Base-by-base conservation (phyloP, 2,888 invertebrate species). In the Callyntrura guangdongensis region DNA sequence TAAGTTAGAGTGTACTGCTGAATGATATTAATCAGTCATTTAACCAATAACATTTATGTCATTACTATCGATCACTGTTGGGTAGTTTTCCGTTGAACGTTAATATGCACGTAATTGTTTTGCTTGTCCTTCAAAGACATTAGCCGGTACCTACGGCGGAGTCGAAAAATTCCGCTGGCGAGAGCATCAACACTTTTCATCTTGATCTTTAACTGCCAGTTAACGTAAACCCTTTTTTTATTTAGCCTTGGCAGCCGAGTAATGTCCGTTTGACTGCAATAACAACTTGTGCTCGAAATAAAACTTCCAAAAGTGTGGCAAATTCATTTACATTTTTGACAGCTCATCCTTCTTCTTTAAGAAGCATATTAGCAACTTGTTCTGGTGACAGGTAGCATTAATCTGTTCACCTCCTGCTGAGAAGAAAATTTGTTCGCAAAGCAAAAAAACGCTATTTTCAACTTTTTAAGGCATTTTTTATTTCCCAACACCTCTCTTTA, bases 81-180 rank as follows among this genome's bases (percentile, higher is more conserved):
- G 56, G 77, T 56, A 25, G 12, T 77, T 77, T 77, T 77, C 77
- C 77, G 22, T 77, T 77, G n/a, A 53, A 6, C 22, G 47, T n/a
- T 22, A 12, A 49, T 20, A 47, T 17, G 12, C 36, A 25, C 27
- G 17, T 69, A 25, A 11, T 27, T 69, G 11, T 22, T n/a, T 36
- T 74, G 17, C 9, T 47, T 20, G 47, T 17, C 47, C 74, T 74
- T 74, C 74, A 49, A 74, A 20, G 47, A 17, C 45, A 74, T 74
- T 47, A 74, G 47, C 74, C 45, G 47, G 47, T 49, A 12, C 74
- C 74, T 74, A 20, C 17, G 74, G 74, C 45, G 14, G 17, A 6
- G 47, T 47, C 27, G 11, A 67, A 12, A 22, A 67, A 14, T 17
- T 17, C n/a, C 25, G 64, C 25, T 25, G 64, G 45, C 17, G 9